Evolutionary conservation across 1,140 invertebrate genomes (phyloP).

Genomic region (Pogonognathellus flavescens): DNA sequence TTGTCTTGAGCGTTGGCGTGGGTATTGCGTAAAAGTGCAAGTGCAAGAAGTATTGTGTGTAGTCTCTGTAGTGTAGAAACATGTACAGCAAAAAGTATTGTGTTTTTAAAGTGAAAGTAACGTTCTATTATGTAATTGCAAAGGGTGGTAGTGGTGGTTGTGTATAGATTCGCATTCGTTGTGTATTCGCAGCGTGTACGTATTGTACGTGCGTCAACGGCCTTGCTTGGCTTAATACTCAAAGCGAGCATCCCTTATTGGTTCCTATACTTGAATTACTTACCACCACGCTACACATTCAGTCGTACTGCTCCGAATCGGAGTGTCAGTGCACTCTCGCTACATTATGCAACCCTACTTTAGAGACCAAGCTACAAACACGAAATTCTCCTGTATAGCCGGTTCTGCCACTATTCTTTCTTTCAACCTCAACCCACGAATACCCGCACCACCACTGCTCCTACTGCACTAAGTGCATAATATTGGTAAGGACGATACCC

Average conservation of each 20-base stretch:
- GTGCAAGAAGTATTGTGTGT: no score
- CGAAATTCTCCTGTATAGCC: background rate
- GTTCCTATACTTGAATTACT: background rate
- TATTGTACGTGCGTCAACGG: no score
- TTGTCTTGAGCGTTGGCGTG: no score
- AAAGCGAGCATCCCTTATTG: slow-evolving; percentile 23
- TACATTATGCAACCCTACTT: background rate
- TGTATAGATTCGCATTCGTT: background rate
- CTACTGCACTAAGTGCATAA: no score
- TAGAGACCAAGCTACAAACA: background rate
- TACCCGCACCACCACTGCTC: no score
- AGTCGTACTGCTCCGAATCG: slow-evolving; percentile 5
- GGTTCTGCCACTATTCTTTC: no score
- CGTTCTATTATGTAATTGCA: background rate
- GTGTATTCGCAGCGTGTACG: slow-evolving; percentile 1
- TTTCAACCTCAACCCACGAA: no score
- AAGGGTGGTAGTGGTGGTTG: no score
- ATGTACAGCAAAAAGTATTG: no score
- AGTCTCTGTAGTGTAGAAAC: no score
- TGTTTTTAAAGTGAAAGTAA: no score
- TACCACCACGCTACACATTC: background rate
- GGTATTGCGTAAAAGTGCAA: background rate
- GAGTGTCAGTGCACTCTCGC: background rate
- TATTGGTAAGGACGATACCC: no score
- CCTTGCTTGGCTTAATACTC: background rate